Base-by-base conservation (phyloP, 2,888 invertebrate species). In the Temnothorax unifasciatus region DNA sequence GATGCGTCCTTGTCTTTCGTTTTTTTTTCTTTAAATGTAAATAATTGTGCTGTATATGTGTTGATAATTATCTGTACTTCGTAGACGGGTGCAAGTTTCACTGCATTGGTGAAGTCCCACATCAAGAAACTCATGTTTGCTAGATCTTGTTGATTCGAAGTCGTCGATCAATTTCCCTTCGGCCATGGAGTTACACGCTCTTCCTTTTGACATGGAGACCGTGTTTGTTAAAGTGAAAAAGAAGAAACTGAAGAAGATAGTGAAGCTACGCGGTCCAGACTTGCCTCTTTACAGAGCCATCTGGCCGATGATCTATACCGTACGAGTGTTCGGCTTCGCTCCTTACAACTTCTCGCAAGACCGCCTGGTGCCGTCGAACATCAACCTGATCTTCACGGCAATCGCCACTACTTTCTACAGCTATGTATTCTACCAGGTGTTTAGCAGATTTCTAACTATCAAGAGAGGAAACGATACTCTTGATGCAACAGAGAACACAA, bases 291-390 rank as follows among this genome's bases (percentile, higher is more conserved):
- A 93, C 69, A 87, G 91, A n/a, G 91, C 92, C 25, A 81, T 93
- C 68, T 93, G 91, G 29, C 94, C 94, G 1, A 41, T 91, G 21
- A 83, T 93, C 66, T 93, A 92, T 73, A 69, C 91, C 3, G 75
- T 91, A 9, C 91, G 92, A 82, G 5, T 93, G 29, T 93, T 95
- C 71, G 95, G 95, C 11, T 84, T 93, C n/a, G 93, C 93, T 3
- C 94, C 95, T 11, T 95, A 94, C 85, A 86, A 90, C 25, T 92
- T 92, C 74, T 87, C 84, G 44, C 88, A 89, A 44, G 89, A 93
- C 41, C 86, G 88, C 11, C 86, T 94, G 3, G 88, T 89, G 0
- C 89, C 93, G 0, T 94, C 93, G 1, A 84, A 73, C 29, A 3
- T 73, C 34, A 87, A 86, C 57, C 82, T 90, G 2, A 44, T 92